Conservation (phyloP, 2,797 vertebrate genomes). For the Bucorvus abyssinicus region DNA sequence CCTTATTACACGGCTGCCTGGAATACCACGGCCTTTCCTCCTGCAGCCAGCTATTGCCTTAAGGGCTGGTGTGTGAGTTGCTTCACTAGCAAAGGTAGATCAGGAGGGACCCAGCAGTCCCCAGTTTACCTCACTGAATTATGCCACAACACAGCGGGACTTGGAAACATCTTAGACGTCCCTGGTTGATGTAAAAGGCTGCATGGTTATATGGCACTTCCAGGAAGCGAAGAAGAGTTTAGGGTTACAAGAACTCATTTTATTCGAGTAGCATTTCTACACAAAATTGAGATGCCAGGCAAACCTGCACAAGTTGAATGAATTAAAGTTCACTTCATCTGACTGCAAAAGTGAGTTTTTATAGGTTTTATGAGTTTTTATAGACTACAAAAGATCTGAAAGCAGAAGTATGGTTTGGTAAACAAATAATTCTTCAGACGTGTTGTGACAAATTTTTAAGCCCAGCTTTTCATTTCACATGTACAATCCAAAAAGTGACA, state of each 20-base stretch:
- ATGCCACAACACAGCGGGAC: background rate
- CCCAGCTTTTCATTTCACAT: background rate
- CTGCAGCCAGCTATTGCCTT: accelerated
- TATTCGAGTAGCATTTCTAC: background rate
- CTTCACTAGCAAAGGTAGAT: accelerated
- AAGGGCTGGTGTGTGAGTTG: background rate
- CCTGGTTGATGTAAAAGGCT: background rate
- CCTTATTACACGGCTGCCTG: background rate
- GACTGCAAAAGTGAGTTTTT: background rate
- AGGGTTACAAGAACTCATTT: background rate
- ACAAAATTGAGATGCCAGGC: background rate
- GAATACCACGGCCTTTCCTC: accelerated
- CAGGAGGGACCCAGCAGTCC: background rate
- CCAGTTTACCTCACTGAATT: accelerated
- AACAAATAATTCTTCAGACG: background rate
- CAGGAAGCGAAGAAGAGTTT: background rate
- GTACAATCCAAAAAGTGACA: background rate
- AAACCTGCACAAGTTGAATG: background rate
- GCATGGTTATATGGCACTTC: background rate
- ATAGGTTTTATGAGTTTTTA: background rate
- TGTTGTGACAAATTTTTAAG: background rate
- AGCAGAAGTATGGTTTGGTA: background rate
- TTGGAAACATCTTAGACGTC: background rate
- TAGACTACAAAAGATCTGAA: background rate
- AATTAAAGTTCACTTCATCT: background rate